Base-by-base conservation (phyloP, 92 coral and sea anemone species). In the Virgularia gustaviana region DNA sequence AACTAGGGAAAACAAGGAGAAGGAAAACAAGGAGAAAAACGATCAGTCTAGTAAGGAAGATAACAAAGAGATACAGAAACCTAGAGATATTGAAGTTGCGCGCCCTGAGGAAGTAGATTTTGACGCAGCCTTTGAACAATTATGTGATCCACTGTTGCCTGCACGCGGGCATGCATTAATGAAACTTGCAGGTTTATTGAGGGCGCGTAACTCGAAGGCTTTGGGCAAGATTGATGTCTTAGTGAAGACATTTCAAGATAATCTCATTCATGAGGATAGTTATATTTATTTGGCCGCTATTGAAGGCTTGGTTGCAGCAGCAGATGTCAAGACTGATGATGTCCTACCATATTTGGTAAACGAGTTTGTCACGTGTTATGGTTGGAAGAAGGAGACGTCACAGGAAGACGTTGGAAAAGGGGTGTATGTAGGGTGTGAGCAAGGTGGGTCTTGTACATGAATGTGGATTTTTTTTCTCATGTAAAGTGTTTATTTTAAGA, bases 231-330 rank as follows among this genome's bases (percentile, higher is more conserved):
- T 90, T 0, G 98, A 92, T 59, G 82, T 83, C 4, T 73, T 92
- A 29, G 88, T 92, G 23, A 86, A 85, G 74, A 85, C 90, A 31
- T 92, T 89, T 73, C 66, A 81, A 20, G 92, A 89, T 67, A 89
- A 86, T 56, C 81, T 92, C 12, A 44, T 87, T 1, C 96, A 92
- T 44, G 92, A 92, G 30, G 98, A 92, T 78, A 84, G 92, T 0
- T 92, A 89, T 65, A 92, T 92, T 6, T 92, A 92, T 63, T 89
- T 92, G 49, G 98, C 96, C 13, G 96, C 98, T 20, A 71, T 92
- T 13, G 87, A 92, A 59, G 98, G 98, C 25, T 85, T 92, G 65
- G 98, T 87, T 42, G 90, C 98, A 41, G 76, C 90, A 70, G 88
- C 96, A 4, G 87, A 73, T 27, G 57, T 84, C 1, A 87, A 85